phyloP scores from a whole-genome alignment of 2,113 vertebrate genomes.

The Danio rerio region DNA sequence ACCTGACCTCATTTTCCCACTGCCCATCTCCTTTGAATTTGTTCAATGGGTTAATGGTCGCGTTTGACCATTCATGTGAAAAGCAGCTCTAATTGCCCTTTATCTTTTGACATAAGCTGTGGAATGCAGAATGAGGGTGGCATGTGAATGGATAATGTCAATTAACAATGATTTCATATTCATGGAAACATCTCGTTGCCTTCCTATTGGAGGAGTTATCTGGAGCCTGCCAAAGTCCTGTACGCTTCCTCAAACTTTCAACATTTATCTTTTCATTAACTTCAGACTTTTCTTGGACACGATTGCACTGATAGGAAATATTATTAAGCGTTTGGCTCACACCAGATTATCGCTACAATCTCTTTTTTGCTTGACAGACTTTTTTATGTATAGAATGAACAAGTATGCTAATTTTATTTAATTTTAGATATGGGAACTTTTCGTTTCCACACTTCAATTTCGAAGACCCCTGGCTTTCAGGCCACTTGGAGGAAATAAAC shows the following conservation, averaged over 20 bases:
- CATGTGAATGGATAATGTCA: conserved; percentile 19
- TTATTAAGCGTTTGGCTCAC: conserved; percentile 36
- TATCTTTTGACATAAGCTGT: conserved; percentile 3
- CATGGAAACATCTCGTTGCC: conserved; percentile 12
- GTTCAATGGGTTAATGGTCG: neutral
- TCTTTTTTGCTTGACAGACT: conserved; percentile 36
- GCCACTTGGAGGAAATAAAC: conserved; percentile 26
- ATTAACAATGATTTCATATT: conserved; percentile 26
- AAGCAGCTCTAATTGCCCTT: conserved; percentile 7
- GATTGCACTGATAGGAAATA: conserved; percentile 40
- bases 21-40: neutral
- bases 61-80: conserved; percentile 28
- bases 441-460: conserved; percentile 22
- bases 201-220: neutral
- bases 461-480: neutral
- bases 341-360: conserved; percentile 40
- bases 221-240: neutral
- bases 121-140: conserved; percentile 9
- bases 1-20: conserved; percentile 49
- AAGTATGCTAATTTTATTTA: conserved; percentile 49
- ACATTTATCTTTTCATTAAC: conserved; percentile 47
- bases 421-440: conserved; percentile 50
- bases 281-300: conserved; percentile 27
- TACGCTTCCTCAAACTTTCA: conserved; percentile 43
- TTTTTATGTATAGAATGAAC: conserved; percentile 43